Evolutionary conservation across 2,888 invertebrate genomes (phyloP), one percentile per base, ranked within the genome.

Genomic region (Tenthredo amoena): DNA sequence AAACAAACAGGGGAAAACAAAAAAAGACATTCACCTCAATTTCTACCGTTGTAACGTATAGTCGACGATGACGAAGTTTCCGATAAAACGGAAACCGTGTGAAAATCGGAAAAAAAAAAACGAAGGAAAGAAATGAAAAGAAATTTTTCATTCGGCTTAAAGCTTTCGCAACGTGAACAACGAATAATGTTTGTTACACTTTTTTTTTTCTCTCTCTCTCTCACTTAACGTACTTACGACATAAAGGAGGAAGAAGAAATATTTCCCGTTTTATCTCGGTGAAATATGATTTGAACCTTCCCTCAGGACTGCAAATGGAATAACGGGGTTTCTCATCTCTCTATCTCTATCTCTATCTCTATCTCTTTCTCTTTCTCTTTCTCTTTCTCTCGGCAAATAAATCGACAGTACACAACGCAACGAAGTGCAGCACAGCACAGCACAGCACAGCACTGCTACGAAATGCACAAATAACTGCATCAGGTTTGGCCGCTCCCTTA

Each of bases 391-490:
- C 21, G 26, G 62, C 21, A 12, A 26, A 62, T 62, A 62, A 62
- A 62, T 62, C 62, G 62, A 62, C 26, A 62, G 62, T 62, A 62
- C n/a, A 62, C 26, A 26, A 62, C 62, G 62, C 21, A 62, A 21
- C 26, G 21, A 21, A 10, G 26, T 34, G 68, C 34, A 31, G 68
- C 12, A 50, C 26, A 26, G 43, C 43, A 43, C 34, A 31, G 68
- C 12, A 50, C 26, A 26, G 43, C 43, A 43, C 55, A 55, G 55
- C n/a, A 55, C 7, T 55, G n/a, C 55, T 55, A 68, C 31, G 34
- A 68, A 34, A 34, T 68, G 68, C 62, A 62, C 10, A 26, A 62
- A 62, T 62, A 62, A 62, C 62, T 62, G 62, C 34, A 34, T 68
- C 68, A 68, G 34, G 15, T 34, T 34, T 6, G 12, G 15, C 34